Evolutionary conservation across 35 echinoderm and acorn worm species (phyloP), one percentile per base, ranked within the genome.

Genomic region (Patiria miniata): DNA sequence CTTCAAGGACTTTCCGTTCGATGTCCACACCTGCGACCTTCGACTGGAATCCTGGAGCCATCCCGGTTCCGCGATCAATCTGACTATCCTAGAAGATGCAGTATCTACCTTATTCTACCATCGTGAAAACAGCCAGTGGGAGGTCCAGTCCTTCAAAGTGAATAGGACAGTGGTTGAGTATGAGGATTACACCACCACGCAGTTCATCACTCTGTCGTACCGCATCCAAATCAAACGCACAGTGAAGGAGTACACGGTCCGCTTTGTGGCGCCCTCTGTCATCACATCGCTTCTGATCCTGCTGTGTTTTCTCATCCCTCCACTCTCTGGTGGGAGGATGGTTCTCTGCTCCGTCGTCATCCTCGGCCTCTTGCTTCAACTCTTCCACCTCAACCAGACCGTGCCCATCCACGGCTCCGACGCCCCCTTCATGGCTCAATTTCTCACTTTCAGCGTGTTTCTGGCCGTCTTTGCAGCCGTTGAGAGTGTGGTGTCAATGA

Each of bases 241-340:
- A 69, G 23, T 34, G 12, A 21, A 29, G 7, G 61, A 34, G 29
- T 69, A 32, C 8, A 34, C 61, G 14, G 61, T 69, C 0, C 61
- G 61, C 23, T 17, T 69, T 12, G 2, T 69, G 61, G 61, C 61
- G 34, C 61, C 61, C 14, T 26, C 61, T 32, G 61, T 69, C 26
- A 10, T 69, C 23, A 69, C 61, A 9, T 69, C 61, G 2, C 28
- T 69, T 1, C 34, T 69, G 19, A 15, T 69, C 61, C 34, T 69
- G 61, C 34, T 69, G 23, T 69, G 61, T 69, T 69, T 69, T 29
- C 61, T 69, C 23, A 69, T 69, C 23, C 61, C 61, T 26, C 61
- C 61, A 12, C 34, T 12, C 34, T 69, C 18, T 22, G 61, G 61
- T 1, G 61, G 28, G 61, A 69, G 61, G 28, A 8, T 34, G 2